A percentile compares a stretch with the other conserved stretches of the same genome.
These are phyloP conservation scores for Mellilla xanthometata DNA, from an alignment of 2,888 invertebrate species.

Conservation along the genomic window DNA sequence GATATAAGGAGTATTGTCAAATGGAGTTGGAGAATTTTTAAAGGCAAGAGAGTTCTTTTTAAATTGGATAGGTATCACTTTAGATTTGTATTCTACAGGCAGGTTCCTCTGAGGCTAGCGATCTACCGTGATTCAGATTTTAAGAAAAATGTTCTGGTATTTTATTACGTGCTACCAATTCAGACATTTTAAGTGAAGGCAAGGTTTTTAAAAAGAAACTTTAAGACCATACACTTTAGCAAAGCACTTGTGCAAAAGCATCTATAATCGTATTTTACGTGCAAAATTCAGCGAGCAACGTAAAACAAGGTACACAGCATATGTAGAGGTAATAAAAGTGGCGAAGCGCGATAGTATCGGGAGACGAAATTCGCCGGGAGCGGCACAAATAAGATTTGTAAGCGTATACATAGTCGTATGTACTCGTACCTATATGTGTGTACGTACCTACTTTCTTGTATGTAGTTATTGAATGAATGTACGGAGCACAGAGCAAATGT, in stretches of 20 bases:
- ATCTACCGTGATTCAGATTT: slow-evolving; percentile 60
- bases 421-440: too few species aligned
- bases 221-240: too few species aligned
- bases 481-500: too few species aligned
- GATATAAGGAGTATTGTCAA: slow-evolving; percentile 31
- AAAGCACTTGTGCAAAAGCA: too few species aligned
- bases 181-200: too few species aligned
- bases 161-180: background rate
- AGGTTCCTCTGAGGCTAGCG: slow-evolving; percentile 49
- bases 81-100: slow-evolving; percentile 67
- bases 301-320: slow-evolving; percentile 14
- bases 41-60: slow-evolving; percentile 38
- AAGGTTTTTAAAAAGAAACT: too few species aligned
- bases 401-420: too few species aligned
- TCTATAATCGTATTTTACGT: slow-evolving; percentile 14
- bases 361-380: slow-evolving; percentile 55
- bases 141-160: background rate
- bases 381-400: slow-evolving; percentile 69
- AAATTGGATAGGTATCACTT: slow-evolving; percentile 50
- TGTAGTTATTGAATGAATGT: too few species aligned
- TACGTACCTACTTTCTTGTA: too few species aligned
- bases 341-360: slow-evolving; percentile 41
- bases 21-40: slow-evolving; percentile 36
- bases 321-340: slow-evolving; percentile 59
- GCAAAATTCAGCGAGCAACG: slow-evolving; percentile 5